Evolutionary conservation across 2,113 vertebrate species (phyloP).

Genomic region (Sorex fumeus): DNA sequence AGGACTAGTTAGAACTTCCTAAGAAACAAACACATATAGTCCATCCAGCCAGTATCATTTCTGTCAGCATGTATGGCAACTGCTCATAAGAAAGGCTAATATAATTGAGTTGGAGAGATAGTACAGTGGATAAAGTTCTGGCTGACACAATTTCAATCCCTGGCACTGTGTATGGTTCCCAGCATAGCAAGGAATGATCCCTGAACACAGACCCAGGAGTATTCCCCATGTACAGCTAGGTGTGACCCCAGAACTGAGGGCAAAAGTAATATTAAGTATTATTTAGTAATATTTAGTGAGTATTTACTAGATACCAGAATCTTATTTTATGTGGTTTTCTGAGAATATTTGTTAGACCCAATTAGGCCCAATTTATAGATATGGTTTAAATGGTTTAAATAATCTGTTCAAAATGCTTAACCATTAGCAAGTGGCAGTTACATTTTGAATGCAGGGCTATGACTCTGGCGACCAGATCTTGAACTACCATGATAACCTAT

Average conservation of each 20-base stretch:
- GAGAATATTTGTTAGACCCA: conserved; percentile 2
- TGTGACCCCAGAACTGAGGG: no score
- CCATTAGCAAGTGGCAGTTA: background rate
- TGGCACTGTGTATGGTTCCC: no score
- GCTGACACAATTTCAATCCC: no score
- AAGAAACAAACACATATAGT: background rate
- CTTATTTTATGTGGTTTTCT: background rate
- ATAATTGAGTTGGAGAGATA: no score
- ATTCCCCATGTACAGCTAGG: no score
- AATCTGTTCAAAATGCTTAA: background rate
- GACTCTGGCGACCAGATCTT: background rate
- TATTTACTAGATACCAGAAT: background rate
- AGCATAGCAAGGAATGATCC: no score
- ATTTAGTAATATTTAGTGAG: background rate
- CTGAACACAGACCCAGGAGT: no score
- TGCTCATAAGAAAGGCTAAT: background rate
- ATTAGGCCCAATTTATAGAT: background rate
- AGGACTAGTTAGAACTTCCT: background rate
- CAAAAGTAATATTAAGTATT: no score
- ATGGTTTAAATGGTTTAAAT: conserved; percentile 53
- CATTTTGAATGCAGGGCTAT: background rate
- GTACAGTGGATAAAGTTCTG: no score
- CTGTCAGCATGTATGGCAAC: background rate
- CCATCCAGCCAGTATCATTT: background rate
- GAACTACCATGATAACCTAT: background rate